A percentile compares a stretch with the other conserved stretches of the same genome.
These are phyloP conservation scores for Ptilonorhynchus violaceus DNA, from an alignment of 2,113 vertebrate species.

Conservation along the genomic window DNA sequence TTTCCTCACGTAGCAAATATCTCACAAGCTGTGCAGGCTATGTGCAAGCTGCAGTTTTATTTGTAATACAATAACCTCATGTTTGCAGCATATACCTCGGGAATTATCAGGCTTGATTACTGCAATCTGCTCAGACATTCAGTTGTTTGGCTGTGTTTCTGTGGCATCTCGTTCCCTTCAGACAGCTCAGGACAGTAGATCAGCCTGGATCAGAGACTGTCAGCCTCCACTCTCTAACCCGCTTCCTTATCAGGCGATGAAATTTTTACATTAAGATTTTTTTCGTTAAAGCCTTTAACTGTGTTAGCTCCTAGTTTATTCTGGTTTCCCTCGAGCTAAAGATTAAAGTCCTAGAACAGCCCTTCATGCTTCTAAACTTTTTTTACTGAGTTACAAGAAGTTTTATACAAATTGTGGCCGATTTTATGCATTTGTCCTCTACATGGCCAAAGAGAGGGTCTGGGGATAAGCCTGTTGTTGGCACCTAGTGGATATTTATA, in stretches of 20 bases:
- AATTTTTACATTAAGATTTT: conserved; percentile 46
- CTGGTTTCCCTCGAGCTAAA: conserved; percentile 8
- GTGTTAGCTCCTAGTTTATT: conserved; percentile 2
- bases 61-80: not conserved
- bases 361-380: not conserved
- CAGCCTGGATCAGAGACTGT: conserved; percentile 21
- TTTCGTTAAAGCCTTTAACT: conserved; percentile 16
- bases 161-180: not conserved
- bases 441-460: rapidly evolving
- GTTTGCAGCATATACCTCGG: not conserved
- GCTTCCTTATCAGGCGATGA: conserved; percentile 14
- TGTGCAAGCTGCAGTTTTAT: not conserved
- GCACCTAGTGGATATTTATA: not conserved
- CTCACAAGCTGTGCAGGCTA: not conserved
- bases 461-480: not conserved
- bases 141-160: not conserved
- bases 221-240: not conserved
- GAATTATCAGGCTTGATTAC: not conserved
- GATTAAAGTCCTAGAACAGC: conserved; percentile 19
- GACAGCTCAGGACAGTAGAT: not conserved
- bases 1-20: not conserved
- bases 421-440: not conserved
- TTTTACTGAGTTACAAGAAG: not conserved
- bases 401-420: not conserved
- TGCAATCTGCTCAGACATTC: not conserved